These are phyloP conservation scores for Zenarchopterus dispar DNA, from an alignment of 2,797 vertebrate species.

Conservation along the genomic window DNA sequence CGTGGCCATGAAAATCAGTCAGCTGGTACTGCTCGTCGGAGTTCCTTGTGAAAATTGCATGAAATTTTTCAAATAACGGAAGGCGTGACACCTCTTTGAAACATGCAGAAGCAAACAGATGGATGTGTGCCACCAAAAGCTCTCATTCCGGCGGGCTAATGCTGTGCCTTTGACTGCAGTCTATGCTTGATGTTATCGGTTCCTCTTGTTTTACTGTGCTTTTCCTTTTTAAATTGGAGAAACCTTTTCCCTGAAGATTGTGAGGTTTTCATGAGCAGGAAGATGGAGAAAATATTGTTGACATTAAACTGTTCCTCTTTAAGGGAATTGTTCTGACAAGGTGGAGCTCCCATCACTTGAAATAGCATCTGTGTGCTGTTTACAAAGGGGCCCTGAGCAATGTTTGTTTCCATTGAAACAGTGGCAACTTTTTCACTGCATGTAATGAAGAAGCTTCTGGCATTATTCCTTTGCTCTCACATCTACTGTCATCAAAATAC, in stretches of 20 bases:
- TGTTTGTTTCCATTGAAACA: constrained; percentile 84
- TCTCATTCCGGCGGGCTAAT: constrained; percentile 62
- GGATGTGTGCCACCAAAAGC: constrained; percentile 68
- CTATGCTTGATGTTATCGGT: constrained; percentile 71
- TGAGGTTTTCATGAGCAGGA: constrained; percentile 81
- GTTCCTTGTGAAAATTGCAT: constrained; percentile 65
- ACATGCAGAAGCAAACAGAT: constrained; percentile 68
- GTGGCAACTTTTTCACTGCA: constrained; percentile 76
- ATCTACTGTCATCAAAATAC: constrained; percentile 75
- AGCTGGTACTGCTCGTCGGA: constrained; percentile 50
- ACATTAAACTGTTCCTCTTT: constrained; percentile 88
- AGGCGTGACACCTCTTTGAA: constrained; percentile 68
- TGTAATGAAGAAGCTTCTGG: constrained; percentile 79
- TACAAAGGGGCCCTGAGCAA: constrained; percentile 84
- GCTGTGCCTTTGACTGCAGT: constrained; percentile 63
- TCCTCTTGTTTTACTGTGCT: constrained; percentile 68
- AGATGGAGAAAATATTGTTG: constrained; percentile 86
- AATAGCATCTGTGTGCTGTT: constrained; percentile 85
- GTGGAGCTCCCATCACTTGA: constrained; percentile 85
- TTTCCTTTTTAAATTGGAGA: constrained; percentile 62
- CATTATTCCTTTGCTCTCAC: constrained; percentile 77
- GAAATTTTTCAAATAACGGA: constrained; percentile 57
- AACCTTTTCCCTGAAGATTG: constrained; percentile 77
- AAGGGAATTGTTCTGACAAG: constrained; percentile 87
- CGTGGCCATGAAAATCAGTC: constrained; percentile 69